These are phyloP conservation scores for Cossypha niveicapilla DNA, from an alignment of 2,797 vertebrate species.

Conservation along the genomic window DNA sequence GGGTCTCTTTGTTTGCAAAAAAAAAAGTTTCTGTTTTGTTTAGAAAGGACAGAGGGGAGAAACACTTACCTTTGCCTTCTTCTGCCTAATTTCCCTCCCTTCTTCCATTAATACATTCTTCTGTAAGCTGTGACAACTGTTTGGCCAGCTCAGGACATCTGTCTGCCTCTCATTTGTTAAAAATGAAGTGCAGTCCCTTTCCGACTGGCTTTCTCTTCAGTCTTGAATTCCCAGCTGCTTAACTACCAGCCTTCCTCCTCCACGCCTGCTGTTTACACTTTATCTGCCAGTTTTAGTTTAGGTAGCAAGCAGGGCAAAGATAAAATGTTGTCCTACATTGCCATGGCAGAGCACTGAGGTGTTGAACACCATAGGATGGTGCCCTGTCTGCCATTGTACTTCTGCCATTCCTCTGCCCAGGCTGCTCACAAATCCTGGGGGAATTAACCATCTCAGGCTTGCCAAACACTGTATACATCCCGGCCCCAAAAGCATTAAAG, in stretches of 20 bases:
- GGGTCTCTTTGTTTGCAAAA: background rate
- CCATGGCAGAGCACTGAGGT: background rate
- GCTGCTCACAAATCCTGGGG: slow-evolving; percentile 3
- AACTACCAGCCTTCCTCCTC: slow-evolving; percentile 26
- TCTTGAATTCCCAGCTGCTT: slow-evolving; percentile 35
- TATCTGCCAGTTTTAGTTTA: slow-evolving; percentile 38
- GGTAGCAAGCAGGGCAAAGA: background rate
- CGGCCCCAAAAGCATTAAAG: background rate
- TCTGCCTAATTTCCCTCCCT: background rate
- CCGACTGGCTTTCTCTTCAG: slow-evolving; percentile 12
- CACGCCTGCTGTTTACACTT: slow-evolving; percentile 27
- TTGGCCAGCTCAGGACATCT: background rate
- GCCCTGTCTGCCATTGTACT: slow-evolving; percentile 22
- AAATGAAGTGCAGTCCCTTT: slow-evolving; percentile 14
- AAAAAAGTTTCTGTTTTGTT: background rate
- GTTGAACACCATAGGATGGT: background rate
- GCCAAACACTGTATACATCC: background rate
- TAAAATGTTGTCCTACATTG: background rate
- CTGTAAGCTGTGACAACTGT: background rate
- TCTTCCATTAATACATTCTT: background rate
- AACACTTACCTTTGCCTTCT: slow-evolving; percentile 52
- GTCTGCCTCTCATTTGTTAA: background rate
- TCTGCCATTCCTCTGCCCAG: slow-evolving; percentile 5
- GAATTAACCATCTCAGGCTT: slow-evolving; percentile 2
- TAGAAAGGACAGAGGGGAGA: background rate